Evolutionary conservation across 2,113 vertebrate genomes (phyloP).

Genomic region (Halichoerus grypus): DNA sequence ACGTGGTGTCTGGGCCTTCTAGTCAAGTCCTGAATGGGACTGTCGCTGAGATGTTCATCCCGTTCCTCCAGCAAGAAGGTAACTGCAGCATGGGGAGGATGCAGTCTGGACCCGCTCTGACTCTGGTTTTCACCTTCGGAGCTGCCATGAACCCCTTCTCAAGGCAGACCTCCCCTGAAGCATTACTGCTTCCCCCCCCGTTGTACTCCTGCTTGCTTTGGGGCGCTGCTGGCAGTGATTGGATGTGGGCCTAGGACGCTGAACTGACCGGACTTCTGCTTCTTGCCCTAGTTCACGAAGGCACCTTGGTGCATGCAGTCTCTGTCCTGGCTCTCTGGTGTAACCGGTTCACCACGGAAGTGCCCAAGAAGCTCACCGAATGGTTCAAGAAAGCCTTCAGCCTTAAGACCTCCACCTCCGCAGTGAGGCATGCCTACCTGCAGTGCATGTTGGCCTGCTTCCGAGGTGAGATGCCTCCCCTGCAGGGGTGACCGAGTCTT

Average conservation of each 20-base stretch:
- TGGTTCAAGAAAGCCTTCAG: constrained; percentile 98
- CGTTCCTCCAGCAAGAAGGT: constrained; percentile 99
- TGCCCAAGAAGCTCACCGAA: constrained; percentile 92
- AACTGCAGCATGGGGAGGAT: constrained; percentile 8
- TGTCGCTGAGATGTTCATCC: constrained; percentile 94
- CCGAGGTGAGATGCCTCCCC: constrained; percentile 89
- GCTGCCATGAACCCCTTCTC: not conserved
- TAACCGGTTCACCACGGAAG: constrained; percentile 91
- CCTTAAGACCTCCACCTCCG: constrained; percentile 96
- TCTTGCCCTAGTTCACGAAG: constrained; percentile 93
- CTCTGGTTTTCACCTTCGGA: not conserved
- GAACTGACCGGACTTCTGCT: constrained; percentile 50
- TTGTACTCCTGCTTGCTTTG: not conserved
- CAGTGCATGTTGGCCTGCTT: constrained; percentile 96
- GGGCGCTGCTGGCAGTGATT: not conserved
- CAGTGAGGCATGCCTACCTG: constrained; percentile 96
- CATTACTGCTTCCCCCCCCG: not conserved
- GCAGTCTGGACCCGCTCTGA: not conserved
- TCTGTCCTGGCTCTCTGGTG: constrained; percentile 96
- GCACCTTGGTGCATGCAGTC: constrained; percentile 95
- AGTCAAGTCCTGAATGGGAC: constrained; percentile 93
- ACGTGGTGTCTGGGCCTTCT: constrained; percentile 94
- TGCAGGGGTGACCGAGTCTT: fast-evolving
- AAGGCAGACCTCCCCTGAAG: not conserved
- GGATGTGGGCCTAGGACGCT: not conserved